Percentiles rank a stretch among this genome's conserved stretches.
Evolutionary conservation across 2,888 invertebrate genomes (phyloP).

Genomic region (Agriopis aurantiaria): DNA sequence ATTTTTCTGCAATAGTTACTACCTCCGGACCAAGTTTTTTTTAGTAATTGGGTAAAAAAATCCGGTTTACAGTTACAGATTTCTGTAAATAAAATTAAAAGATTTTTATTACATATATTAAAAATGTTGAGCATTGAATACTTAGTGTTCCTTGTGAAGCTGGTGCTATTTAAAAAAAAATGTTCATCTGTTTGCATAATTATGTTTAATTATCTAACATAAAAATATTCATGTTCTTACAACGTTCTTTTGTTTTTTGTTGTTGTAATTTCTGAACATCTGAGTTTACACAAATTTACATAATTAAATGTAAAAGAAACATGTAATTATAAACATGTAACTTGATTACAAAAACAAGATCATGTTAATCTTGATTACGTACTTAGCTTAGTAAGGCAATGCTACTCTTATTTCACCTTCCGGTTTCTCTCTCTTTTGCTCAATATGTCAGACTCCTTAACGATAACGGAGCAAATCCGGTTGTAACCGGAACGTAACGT

Average conservation of each 20-base stretch:
- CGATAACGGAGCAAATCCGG: not conserved
- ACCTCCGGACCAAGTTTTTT: conserved; percentile 8
- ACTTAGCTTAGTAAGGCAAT: conserved; percentile 15
- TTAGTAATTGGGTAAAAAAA: conserved; percentile 13
- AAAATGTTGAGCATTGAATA: no score
- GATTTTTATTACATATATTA: no score
- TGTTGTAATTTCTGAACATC: no score
- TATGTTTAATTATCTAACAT: no score
- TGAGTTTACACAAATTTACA: no score
- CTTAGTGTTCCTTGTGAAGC: no score
- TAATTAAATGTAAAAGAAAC: no score
- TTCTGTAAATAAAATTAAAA: no score
- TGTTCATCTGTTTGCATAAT: no score
- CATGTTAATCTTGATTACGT: conserved; percentile 28
- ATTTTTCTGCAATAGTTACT: conserved; percentile 12
- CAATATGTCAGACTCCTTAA: not conserved
- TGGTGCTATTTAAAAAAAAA: no score
- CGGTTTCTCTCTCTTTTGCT: conserved; percentile 22
- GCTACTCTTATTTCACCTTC: conserved; percentile 18
- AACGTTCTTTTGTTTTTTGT: no score
- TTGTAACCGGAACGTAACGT: not conserved
- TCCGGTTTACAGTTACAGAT: conserved; percentile 13
- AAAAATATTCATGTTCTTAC: no score
- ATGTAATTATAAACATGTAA: conserved; percentile 2
- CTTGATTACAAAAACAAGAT: conserved; percentile 32